Percentiles rank a stretch among this genome's conserved stretches.
Conservation (phyloP, 2,888 invertebrate species). For the Drosophila robusta region DNA sequence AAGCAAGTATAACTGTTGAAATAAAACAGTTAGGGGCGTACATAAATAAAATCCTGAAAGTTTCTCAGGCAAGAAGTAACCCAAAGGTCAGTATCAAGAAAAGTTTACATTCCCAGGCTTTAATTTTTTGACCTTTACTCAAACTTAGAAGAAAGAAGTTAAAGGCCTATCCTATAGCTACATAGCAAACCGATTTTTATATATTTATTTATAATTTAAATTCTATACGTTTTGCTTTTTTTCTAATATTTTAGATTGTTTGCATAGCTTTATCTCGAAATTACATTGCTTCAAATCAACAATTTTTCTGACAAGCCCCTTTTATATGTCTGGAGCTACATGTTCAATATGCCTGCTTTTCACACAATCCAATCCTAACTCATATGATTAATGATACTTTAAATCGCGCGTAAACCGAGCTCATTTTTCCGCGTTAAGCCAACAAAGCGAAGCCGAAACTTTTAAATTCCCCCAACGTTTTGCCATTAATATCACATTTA, state of each 20-base stretch:
- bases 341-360: slow-evolving; percentile 29
- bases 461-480: slow-evolving; percentile 72
- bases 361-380: slow-evolving; percentile 15
- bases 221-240: too few relatives aligned
- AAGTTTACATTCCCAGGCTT: too few relatives aligned
- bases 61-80: background rate
- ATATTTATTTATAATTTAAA: too few relatives aligned
- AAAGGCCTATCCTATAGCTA: too few relatives aligned
- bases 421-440: slow-evolving; percentile 61
- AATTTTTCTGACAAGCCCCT: background rate
- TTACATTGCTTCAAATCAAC: too few relatives aligned
- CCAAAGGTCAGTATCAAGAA: too few relatives aligned
- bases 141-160: too few relatives aligned
- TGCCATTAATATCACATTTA: slow-evolving; percentile 79
- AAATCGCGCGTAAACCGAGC: slow-evolving; percentile 64
- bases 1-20: background rate
- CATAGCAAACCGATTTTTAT: too few relatives aligned
- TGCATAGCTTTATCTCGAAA: background rate
- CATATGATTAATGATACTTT: slow-evolving; percentile 68
- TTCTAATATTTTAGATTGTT: too few relatives aligned
- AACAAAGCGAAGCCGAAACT: slow-evolving; percentile 57
- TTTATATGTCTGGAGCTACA: background rate
- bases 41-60: background rate
- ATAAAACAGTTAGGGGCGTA: too few relatives aligned
- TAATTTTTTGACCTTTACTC: too few relatives aligned